Conservation (phyloP, 2,888 invertebrate genomes). For the Caenorhabditis virilis region DNA sequence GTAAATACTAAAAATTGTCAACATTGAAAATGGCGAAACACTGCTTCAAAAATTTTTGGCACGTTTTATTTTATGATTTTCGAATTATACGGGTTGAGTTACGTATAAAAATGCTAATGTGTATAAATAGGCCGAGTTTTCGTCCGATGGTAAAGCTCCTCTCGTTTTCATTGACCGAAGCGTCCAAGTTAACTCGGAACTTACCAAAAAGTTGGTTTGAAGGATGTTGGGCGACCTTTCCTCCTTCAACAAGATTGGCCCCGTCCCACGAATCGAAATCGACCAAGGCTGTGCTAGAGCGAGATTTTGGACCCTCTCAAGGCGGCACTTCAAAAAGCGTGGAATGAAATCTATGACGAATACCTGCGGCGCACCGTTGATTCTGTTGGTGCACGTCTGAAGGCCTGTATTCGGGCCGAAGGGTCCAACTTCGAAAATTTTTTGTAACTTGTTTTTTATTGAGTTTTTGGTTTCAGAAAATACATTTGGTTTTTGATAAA, state of each 20-base stretch:
- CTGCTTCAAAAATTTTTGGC: no score
- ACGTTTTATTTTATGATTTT: no score
- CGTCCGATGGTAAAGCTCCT: not conserved
- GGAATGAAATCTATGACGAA: not conserved
- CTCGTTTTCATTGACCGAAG: not conserved
- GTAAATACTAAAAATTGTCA: no score
- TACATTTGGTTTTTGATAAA: no score
- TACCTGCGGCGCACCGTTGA: not conserved
- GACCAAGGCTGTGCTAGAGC: not conserved
- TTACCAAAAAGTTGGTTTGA: not conserved
- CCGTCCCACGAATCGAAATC: not conserved
- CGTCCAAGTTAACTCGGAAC: not conserved
- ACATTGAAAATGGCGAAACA: no score
- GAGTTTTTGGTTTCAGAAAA: no score
- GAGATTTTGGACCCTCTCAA: not conserved
- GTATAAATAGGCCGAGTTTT: no score
- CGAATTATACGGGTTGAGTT: no score
- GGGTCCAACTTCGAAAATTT: not conserved
- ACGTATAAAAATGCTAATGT: no score
- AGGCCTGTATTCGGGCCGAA: not conserved
- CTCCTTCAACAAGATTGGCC: not conserved
- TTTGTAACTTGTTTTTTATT: no score
- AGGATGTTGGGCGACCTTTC: not conserved
- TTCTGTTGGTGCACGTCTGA: not conserved
- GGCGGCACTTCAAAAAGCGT: not conserved